Evolutionary conservation across 2,113 vertebrate genomes (phyloP).

Genomic region (Acanthisitta chloris): DNA sequence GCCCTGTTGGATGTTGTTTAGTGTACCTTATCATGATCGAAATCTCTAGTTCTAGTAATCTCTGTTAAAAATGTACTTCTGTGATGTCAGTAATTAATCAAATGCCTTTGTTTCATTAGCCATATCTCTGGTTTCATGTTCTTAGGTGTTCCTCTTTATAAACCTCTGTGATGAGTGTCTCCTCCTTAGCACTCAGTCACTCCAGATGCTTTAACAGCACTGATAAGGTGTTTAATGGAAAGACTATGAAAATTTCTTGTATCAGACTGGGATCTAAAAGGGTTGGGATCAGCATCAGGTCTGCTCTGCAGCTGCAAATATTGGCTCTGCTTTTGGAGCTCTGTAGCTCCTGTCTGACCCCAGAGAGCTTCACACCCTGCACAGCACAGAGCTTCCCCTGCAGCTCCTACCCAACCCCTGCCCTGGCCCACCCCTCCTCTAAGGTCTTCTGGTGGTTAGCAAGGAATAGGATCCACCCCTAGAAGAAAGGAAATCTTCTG

Average conservation of each 20-base stretch:
- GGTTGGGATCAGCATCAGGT: slow-evolving; percentile 8
- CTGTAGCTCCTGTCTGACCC: neutral
- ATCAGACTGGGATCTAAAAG: slow-evolving; percentile 34
- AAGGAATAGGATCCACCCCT: neutral
- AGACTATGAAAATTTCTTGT: neutral
- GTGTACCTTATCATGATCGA: neutral
- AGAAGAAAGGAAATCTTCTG: neutral
- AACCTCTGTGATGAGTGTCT: neutral
- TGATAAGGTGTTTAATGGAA: slow-evolving; percentile 41
- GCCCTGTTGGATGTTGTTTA: neutral
- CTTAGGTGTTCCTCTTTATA: slow-evolving; percentile 36
- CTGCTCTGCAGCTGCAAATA: slow-evolving; percentile 28
- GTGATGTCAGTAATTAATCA: slow-evolving; percentile 55
- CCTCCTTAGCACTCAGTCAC: neutral
- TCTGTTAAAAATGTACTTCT: slow-evolving; percentile 5
- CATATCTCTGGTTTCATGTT: slow-evolving; percentile 36
- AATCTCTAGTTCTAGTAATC: slow-evolving; percentile 52
- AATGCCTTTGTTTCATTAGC: slow-evolving; percentile 56
- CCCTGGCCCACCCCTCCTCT: neutral
- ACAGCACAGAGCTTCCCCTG: neutral
- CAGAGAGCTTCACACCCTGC: neutral
- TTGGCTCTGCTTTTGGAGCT: slow-evolving; percentile 1
- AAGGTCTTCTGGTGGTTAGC: neutral
- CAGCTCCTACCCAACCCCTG: neutral
- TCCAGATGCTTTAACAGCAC: neutral